These are phyloP conservation scores for Agonopterix arenella DNA, from an alignment of 2,888 invertebrate species.

Conservation along the genomic window DNA sequence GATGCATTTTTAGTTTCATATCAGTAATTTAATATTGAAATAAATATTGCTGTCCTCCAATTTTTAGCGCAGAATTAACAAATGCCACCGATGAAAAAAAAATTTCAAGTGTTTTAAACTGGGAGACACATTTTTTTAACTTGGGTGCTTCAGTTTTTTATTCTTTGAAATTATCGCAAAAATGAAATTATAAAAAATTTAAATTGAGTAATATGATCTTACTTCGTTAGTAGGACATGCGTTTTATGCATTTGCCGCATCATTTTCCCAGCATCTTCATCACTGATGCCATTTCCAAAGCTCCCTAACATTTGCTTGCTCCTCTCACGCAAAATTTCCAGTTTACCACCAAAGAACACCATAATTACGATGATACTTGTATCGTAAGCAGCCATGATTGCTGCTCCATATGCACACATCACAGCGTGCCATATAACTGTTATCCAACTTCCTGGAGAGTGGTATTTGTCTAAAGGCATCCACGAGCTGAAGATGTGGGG, in stretches of 20 bases:
- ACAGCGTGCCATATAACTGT: slow-evolving; percentile 43
- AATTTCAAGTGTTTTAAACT: no score
- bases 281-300: slow-evolving; percentile 17
- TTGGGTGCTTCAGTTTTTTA: no score
- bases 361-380: slow-evolving; percentile 43
- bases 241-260: slow-evolving; percentile 40
- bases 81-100: no score
- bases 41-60: no score
- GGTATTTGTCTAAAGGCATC: slow-evolving; percentile 56
- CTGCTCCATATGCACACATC: slow-evolving; percentile 41
- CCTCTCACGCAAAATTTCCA: slow-evolving; percentile 48
- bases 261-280: slow-evolving; percentile 23
- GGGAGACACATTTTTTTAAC: no score
- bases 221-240: slow-evolving; percentile 48
- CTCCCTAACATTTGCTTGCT: slow-evolving; percentile 43
- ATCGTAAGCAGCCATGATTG: slow-evolving; percentile 50
- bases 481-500: slow-evolving; percentile 63
- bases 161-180: no score
- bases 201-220: slow-evolving; percentile 18
- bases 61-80: no score
- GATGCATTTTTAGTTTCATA: no score
- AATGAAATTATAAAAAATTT: slow-evolving; percentile 6
- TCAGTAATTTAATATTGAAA: no score
- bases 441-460: slow-evolving; percentile 49
- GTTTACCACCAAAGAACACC: slow-evolving; percentile 57